Base-by-base conservation (phyloP, 2,888 invertebrate species). In the Seira ritae region DNA sequence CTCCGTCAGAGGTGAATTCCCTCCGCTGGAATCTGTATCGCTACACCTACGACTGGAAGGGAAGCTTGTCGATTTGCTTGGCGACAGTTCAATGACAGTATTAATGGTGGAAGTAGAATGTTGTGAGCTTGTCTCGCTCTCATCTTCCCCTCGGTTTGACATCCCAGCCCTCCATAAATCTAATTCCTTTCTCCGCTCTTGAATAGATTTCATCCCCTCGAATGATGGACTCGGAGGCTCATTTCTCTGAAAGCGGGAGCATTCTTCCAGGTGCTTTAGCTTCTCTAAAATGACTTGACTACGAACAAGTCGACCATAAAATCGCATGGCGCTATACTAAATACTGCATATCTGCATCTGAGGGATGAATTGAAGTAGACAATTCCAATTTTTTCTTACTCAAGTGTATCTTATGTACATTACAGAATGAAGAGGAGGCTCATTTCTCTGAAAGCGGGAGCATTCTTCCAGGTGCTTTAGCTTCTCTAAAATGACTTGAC, bases 81-180 rank as follows among this genome's bases (percentile, higher is more conserved):
- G 87, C 4, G 90, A 89, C 62, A 90, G 88, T 87, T 91, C 91
- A 81, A 91, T 90, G 37, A 91, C 91, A 23, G 90, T 90, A 72
- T 90, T 89, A 37, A 90, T 89, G 6, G 90, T 91, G n/a, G 91
- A 90, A 15, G 90, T 90, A 20, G 91, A 91, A 87, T 91, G 91
- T 78, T 91, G 90, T 23, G 91, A 91, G 85, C 90, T 90, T 15
- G 91, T 90, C 82, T 91, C 91, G 72, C 90, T 90, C 81, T 90
- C 90, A 72, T 90, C 90, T 50, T 90, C 77, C 42, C 77, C 85
- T 65, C 85, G 84, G 77, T 86, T 80, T 76, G 74, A 77, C 71
- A 80, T 55, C 37, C 84, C 80, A 71, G 84, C 87, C 81, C 85
- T 87, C 89, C 90, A 90, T 67, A 89, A 88, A 84, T 91, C 90